Evolutionary conservation across 1,140 invertebrate species (phyloP).

Genomic region (Bursaphelenchus mucronatus): DNA sequence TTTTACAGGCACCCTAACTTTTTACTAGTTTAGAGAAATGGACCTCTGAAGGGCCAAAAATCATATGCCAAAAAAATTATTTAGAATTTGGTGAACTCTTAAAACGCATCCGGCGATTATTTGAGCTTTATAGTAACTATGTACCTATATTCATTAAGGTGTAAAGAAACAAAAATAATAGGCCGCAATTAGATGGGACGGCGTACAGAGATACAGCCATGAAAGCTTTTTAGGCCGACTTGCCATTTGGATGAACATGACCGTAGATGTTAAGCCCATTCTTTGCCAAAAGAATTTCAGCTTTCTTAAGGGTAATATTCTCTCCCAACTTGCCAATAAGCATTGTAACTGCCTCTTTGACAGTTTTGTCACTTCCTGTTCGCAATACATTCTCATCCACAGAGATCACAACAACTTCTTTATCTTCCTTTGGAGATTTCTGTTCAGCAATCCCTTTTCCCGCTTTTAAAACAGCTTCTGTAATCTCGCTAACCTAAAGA

Average conservation of each 20-base stretch:
- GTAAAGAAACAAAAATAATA: too few species aligned
- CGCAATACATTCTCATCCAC: background rate
- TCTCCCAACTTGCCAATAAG: constrained; percentile 55
- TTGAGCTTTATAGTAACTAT: too few species aligned
- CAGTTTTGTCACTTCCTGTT: constrained; percentile 34
- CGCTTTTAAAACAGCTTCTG: constrained; percentile 15
- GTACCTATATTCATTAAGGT: too few species aligned
- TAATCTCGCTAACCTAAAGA: constrained; percentile 23
- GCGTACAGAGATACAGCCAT: too few species aligned
- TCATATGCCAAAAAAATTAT: too few species aligned
- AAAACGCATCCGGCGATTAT: too few species aligned
- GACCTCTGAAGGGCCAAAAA: too few species aligned
- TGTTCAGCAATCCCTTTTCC: background rate
- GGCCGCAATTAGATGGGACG: too few species aligned
- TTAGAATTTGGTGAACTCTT: too few species aligned
- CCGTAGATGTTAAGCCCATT: constrained; percentile 33
- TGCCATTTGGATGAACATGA: constrained; percentile 49
- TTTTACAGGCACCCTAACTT: too few species aligned
- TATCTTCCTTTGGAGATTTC: background rate
- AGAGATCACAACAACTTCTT: background rate
- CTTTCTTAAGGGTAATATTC: constrained; percentile 45
- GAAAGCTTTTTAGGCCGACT: constrained; percentile 15
- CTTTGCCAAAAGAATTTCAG: constrained; percentile 28
- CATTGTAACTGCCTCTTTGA: constrained; percentile 48
- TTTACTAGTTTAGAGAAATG: too few species aligned